phyloP scores from a whole-genome alignment of 2,113 vertebrate species.

The Forbesichthys agassizii region DNA sequence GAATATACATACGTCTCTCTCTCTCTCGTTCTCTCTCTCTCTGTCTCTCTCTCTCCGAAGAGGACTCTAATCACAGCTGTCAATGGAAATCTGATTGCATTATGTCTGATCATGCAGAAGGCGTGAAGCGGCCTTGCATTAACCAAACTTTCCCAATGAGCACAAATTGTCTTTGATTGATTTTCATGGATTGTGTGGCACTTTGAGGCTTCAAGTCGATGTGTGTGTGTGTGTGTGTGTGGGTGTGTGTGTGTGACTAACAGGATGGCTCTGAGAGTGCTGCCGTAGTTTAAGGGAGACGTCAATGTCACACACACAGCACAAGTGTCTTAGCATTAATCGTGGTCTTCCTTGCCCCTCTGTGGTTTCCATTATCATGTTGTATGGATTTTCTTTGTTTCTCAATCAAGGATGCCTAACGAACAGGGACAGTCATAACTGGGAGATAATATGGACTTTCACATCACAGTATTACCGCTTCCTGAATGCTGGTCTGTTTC shows the following conservation, averaged over 20 bases:
- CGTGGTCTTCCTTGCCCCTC: not conserved
- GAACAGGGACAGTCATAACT: not conserved
- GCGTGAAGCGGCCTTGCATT: slow-evolving; percentile 25
- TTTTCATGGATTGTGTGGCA: slow-evolving; percentile 11
- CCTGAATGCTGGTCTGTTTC: not conserved
- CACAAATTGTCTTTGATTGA: slow-evolving; percentile 54
- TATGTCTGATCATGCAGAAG: slow-evolving; percentile 42
- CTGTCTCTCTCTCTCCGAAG: not conserved
- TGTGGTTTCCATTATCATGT: not conserved
- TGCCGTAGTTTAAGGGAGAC: not conserved
- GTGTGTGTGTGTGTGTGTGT: slow-evolving; percentile 32
- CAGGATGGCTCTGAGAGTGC: slow-evolving; percentile 4
- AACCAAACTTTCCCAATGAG: slow-evolving; percentile 38
- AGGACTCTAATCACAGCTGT: slow-evolving; percentile 47
- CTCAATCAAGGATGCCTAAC: too few relatives aligned
- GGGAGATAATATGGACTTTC: not conserved
- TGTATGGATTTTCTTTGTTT: not conserved
- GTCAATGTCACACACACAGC: slow-evolving; percentile 1
- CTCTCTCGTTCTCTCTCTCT: not conserved
- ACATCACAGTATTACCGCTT: not conserved
- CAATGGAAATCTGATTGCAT: slow-evolving; percentile 52
- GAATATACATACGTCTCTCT: not conserved
- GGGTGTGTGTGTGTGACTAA: slow-evolving; percentile 36
- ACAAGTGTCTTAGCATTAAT: not conserved
- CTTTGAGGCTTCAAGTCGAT: slow-evolving; percentile 28